A percentile compares a stretch with the other conserved stretches of the same genome.
Evolutionary conservation across 2,113 vertebrate genomes (phyloP).

Genomic region (Muscicapa adusta): DNA sequence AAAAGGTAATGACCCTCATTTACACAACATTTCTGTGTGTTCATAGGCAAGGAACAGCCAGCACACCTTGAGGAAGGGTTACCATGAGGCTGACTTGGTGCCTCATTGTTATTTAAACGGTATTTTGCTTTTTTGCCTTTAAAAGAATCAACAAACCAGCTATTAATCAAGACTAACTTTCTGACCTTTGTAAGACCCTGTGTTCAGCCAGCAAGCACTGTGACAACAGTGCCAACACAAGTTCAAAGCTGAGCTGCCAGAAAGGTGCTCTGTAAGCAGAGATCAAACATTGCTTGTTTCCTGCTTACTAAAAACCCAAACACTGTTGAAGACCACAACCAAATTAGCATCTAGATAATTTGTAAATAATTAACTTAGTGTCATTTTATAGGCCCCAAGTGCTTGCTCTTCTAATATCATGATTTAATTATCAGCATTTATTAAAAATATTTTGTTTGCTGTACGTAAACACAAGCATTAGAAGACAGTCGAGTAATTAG

Average conservation of each 20-base stretch:
- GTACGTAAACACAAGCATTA: background rate
- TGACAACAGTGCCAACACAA: background rate
- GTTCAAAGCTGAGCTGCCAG: background rate
- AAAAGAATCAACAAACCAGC: background rate
- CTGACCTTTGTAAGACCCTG: background rate
- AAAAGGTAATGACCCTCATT: background rate
- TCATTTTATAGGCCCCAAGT: background rate
- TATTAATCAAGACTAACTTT: background rate
- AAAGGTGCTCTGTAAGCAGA: background rate
- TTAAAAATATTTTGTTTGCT: background rate
- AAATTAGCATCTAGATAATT: background rate
- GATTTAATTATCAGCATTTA: background rate
- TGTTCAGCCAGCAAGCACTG: fast-evolving
- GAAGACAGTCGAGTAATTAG: background rate
- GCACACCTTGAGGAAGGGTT: constrained; percentile 6
- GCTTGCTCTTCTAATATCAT: background rate
- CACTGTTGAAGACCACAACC: background rate
- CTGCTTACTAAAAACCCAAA: background rate
- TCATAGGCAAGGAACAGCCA: background rate
- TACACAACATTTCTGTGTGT: background rate
- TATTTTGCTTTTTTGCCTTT: background rate
- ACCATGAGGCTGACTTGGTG: background rate
- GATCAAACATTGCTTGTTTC: background rate
- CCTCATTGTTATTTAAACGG: background rate
- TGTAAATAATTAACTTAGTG: constrained; percentile 6